Conservation (phyloP, 92 coral and sea anemone species). For the Zoanthus sociatus region DNA sequence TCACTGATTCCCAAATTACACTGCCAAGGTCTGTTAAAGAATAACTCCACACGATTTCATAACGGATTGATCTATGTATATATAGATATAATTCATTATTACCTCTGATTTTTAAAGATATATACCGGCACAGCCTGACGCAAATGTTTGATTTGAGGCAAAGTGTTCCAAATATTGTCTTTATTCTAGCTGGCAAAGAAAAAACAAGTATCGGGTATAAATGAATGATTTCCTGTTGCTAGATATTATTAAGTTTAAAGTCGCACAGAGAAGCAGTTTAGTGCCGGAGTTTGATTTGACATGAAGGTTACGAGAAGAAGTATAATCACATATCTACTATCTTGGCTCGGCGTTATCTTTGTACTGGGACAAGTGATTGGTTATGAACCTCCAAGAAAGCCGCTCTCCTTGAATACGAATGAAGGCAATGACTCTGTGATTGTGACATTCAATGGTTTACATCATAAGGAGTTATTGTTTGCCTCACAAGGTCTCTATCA, state of each 20-base stretch:
- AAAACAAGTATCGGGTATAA: too few relatives aligned
- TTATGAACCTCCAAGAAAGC: not conserved
- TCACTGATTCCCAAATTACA: not conserved
- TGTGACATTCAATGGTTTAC: not conserved
- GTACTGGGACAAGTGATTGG: not conserved
- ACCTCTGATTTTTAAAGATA: not conserved
- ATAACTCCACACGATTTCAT: not conserved
- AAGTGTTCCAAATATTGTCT: too few relatives aligned
- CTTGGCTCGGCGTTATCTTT: not conserved
- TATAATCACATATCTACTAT: not conserved
- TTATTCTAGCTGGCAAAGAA: too few relatives aligned
- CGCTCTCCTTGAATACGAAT: not conserved
- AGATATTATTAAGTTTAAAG: not conserved
- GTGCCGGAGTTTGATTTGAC: not conserved
- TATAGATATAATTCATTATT: not conserved
- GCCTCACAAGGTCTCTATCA: not conserved
- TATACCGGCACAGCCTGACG: not conserved
- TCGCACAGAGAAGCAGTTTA: not conserved
- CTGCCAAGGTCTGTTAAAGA: not conserved
- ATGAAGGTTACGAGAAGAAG: not conserved
- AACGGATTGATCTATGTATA: not conserved
- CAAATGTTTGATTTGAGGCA: not conserved
- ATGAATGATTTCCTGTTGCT: too few relatives aligned
- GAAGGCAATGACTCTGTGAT: not conserved
- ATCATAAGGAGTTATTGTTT: conserved; percentile 4